Conservation (phyloP, 2,888 invertebrate species). For the Thereva unica region DNA sequence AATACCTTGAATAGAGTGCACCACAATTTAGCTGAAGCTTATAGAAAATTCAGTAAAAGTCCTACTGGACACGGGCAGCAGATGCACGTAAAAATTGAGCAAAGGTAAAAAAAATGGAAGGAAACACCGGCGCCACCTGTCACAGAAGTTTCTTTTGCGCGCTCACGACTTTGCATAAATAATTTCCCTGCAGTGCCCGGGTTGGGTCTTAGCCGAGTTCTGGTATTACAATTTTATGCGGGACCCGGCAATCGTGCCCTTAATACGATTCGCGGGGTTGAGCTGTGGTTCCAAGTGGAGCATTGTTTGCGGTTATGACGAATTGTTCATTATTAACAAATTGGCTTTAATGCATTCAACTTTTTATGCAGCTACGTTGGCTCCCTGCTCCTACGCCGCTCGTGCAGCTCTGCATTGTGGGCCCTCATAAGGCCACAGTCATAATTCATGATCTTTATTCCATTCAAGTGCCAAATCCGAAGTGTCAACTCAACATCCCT, state of each 20-base stretch:
- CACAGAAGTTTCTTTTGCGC: slow-evolving; percentile 19
- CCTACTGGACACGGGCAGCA: slow-evolving; percentile 1
- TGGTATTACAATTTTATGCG: slow-evolving; percentile 20
- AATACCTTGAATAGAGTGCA: too few species aligned
- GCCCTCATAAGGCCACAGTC: too few species aligned
- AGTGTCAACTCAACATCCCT: not conserved
- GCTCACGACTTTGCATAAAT: slow-evolving; percentile 40
- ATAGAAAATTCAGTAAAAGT: not conserved
- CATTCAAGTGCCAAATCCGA: not conserved
- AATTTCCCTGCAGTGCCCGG: slow-evolving; percentile 18
- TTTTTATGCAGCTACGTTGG: too few species aligned
- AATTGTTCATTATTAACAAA: too few species aligned
- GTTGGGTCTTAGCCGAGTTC: not conserved
- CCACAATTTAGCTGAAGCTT: too few species aligned
- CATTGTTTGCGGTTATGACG: too few species aligned
- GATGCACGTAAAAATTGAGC: not conserved
- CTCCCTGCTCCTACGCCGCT: too few species aligned
- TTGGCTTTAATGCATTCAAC: too few species aligned
- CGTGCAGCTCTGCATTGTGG: too few species aligned
- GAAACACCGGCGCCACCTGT: slow-evolving; percentile 26
- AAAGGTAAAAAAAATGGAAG: slow-evolving; percentile 1
- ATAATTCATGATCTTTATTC: not conserved
- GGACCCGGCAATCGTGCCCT: not conserved
- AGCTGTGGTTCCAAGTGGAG: too few species aligned
- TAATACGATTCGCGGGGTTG: not conserved